Evolutionary conservation across 1,140 invertebrate genomes (phyloP).

Genomic region (Achatina immaculata): DNA sequence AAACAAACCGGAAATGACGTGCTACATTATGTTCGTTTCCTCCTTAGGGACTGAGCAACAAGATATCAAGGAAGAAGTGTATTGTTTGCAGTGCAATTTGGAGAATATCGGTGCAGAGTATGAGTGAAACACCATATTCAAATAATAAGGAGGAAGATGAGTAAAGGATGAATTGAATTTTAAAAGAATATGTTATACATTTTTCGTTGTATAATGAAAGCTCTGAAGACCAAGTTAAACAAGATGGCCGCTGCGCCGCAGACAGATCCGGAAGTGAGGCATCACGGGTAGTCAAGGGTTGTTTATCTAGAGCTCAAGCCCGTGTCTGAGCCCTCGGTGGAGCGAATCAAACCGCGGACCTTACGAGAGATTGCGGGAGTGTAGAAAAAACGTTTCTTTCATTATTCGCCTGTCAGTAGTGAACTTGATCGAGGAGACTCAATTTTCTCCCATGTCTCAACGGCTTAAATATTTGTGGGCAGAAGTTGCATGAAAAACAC

Average conservation of each 20-base stretch:
- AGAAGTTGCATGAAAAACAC: background rate
- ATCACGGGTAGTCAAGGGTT: constrained; percentile 4
- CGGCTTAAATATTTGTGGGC: constrained; percentile 27
- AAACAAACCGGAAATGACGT: too few relatives aligned
- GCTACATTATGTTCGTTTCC: background rate
- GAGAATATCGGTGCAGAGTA: too few relatives aligned
- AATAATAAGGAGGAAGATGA: background rate
- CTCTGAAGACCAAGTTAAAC: background rate
- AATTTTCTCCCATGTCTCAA: background rate
- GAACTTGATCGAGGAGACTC: constrained; percentile 29
- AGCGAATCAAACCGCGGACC: constrained; percentile 12
- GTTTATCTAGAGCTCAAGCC: background rate
- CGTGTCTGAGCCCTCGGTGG: background rate
- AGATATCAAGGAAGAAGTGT: background rate
- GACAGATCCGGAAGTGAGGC: background rate
- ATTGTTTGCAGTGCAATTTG: background rate
- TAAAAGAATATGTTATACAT: background rate
- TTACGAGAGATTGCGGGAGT: constrained; percentile 4
- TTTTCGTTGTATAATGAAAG: constrained; percentile 8
- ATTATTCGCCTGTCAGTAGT: constrained; percentile 31
- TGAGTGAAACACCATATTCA: too few relatives aligned
- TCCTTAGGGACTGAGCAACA: background rate
- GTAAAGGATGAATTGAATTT: background rate
- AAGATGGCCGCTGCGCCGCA: background rate
- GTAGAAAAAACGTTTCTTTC: constrained; percentile 29